These are phyloP conservation scores for Lycocerus yunnanus DNA, from an alignment of 2,888 invertebrate genomes.

Conservation along the genomic window DNA sequence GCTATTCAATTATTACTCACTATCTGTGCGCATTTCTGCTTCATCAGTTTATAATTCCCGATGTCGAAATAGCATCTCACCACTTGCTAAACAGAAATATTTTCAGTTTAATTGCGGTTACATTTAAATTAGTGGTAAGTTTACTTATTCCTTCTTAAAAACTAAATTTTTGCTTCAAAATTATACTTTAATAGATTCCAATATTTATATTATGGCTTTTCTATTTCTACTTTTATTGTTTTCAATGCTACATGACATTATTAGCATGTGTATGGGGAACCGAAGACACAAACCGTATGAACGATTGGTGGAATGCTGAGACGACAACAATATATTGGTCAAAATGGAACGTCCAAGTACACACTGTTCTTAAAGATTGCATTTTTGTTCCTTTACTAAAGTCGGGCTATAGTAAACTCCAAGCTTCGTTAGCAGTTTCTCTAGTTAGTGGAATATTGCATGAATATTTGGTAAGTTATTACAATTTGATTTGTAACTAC, in stretches of 20 bases:
- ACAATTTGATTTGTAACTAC: neutral
- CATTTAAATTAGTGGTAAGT: neutral
- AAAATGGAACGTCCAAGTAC: constrained; percentile 18
- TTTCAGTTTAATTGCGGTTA: neutral
- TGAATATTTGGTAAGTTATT: constrained; percentile 12
- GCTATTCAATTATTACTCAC: neutral
- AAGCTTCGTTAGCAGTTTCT: neutral
- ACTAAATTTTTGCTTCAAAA: neutral
- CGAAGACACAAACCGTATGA: neutral
- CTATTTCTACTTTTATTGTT: constrained; percentile 3
- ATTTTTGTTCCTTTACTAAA: constrained; percentile 6
- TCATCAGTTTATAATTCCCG: neutral
- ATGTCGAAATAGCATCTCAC: neutral
- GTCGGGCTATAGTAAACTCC: constrained; percentile 3
- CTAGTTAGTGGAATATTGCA: constrained; percentile 13
- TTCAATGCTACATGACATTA: neutral
- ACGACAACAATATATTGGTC: constrained; percentile 9
- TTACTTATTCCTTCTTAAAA: neutral
- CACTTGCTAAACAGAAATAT: neutral
- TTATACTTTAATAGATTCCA: neutral
- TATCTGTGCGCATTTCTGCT: neutral
- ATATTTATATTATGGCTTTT: neutral
- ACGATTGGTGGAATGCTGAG: constrained; percentile 20
- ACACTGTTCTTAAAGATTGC: constrained; percentile 1
- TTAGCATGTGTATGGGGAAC: neutral